Base-by-base conservation (phyloP, 2,113 vertebrate genomes). In the Etheostoma cragini region DNA sequence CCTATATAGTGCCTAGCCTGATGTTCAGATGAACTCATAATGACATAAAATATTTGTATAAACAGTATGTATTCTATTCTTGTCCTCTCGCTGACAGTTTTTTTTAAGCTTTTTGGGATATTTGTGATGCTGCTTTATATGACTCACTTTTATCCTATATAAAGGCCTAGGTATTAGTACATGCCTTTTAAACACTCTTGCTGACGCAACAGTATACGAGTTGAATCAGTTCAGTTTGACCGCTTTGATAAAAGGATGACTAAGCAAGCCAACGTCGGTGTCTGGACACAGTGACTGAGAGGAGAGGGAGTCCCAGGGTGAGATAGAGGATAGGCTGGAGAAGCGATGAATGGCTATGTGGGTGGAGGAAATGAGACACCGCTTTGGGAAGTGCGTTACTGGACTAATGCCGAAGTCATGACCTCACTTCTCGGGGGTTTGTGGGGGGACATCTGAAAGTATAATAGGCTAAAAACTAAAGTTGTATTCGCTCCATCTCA, bases 321-420 rank as follows among this genome's bases (percentile, higher is more conserved):
- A 80, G 65, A 65, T 38, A 30, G 65, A 78, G 72, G 49, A 68
- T 42, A 30, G 66, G 60, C 80, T 85, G 76, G 64, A 80, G 76
- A 82, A 72, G 82, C 35, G 1, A 60, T 72, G 82, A 81, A 56
- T 56, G 46, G 8, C n/a, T 70, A 56, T 57, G 86, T 82, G 85
- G 81, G 84, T 65, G 78, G 82, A 87, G 84, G 91, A 89, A 91
- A 91, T 88, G 79, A 88, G 88, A 91, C 86, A 77, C 88, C 22
- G 26, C 78, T 76, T 50, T 84, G 82, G 86, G 79, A 89, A 86
- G 82, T 80, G 81, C 76, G 78, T 89, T 86, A 65, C 78, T 92
- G 80, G 86, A 86, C 54, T 84, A 83, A 88, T 90, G 87, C 85
- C 80, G 30, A 66, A 78, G 57, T 81, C 56, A 87, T 94, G 92